Evolutionary conservation across 2,797 vertebrate genomes (phyloP).

Genomic region (Sternotherus odoratus): DNA sequence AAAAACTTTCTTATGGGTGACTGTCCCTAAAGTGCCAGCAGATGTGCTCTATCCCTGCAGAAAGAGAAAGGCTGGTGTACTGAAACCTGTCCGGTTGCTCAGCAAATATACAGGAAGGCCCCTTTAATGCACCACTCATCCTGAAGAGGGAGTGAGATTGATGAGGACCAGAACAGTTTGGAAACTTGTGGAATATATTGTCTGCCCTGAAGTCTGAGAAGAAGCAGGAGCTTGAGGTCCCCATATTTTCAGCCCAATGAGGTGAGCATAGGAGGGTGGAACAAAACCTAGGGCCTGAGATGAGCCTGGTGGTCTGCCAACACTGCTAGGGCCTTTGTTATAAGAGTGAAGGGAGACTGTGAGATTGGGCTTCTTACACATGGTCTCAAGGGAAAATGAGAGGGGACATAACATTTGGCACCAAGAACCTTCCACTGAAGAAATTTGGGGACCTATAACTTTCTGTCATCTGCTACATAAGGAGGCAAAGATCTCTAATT

Average conservation of each 20-base stretch:
- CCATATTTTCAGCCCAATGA: not conserved
- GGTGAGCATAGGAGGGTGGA: not conserved
- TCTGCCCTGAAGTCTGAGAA: not conserved
- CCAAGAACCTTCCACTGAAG: not conserved
- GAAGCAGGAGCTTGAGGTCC: not conserved
- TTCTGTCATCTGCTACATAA: not conserved
- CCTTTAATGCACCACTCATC: not conserved
- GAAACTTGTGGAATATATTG: not conserved
- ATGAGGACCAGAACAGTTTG: not conserved
- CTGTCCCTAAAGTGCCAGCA: not conserved
- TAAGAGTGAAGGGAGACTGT: not conserved
- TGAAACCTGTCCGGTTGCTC: not conserved
- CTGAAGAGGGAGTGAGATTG: not conserved
- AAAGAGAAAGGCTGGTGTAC: not conserved
- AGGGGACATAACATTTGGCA: not conserved
- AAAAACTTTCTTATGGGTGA: not conserved
- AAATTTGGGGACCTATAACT: not conserved
- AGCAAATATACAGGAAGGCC: not conserved
- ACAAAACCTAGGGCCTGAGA: not conserved
- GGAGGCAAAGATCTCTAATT: not conserved
- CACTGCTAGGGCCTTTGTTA: not conserved
- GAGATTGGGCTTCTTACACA: not conserved
- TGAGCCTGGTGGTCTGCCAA: not conserved
- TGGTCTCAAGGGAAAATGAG: not conserved
- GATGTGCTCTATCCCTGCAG: not conserved